These are phyloP conservation scores for Pelobates cultripes DNA, from an alignment of 2,797 vertebrate genomes.

Conservation along the genomic window DNA sequence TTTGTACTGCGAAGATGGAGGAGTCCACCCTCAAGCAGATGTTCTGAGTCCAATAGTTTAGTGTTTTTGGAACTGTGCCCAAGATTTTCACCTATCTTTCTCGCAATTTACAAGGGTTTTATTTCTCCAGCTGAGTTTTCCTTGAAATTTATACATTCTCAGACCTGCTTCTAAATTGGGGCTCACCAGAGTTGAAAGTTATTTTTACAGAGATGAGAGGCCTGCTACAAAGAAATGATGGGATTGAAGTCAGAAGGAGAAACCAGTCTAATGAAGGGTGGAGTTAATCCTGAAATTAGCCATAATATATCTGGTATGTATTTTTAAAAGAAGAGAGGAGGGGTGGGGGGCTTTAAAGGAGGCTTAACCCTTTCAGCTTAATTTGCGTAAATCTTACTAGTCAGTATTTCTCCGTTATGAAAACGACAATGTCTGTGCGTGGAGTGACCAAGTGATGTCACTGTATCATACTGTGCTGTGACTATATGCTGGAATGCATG, in stretches of 20 bases:
- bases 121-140: conserved; percentile 85
- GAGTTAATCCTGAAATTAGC: conserved; percentile 63
- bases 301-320: conserved; percentile 50
- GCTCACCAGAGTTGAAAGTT: conserved; percentile 61
- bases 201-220: conserved; percentile 57
- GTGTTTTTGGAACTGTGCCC: conserved; percentile 82
- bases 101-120: conserved; percentile 90
- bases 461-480: neutral
- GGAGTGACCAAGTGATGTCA: neutral
- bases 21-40: conserved; percentile 92
- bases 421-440: neutral
- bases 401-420: neutral
- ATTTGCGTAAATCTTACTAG: neutral
- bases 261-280: conserved; percentile 59
- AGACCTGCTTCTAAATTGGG: conserved; percentile 65
- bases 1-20: conserved; percentile 53
- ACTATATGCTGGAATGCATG: neutral
- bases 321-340: conserved; percentile 44
- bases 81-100: conserved; percentile 90
- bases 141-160: conserved; percentile 66
- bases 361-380: conserved; percentile 39
- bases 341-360: conserved; percentile 11
- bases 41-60: conserved; percentile 86
- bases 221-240: conserved; percentile 56
- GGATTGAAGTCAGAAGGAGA: conserved; percentile 59